Evolutionary conservation across 2,888 invertebrate species (phyloP).

Genomic region (Cheilosia vulpina): DNA sequence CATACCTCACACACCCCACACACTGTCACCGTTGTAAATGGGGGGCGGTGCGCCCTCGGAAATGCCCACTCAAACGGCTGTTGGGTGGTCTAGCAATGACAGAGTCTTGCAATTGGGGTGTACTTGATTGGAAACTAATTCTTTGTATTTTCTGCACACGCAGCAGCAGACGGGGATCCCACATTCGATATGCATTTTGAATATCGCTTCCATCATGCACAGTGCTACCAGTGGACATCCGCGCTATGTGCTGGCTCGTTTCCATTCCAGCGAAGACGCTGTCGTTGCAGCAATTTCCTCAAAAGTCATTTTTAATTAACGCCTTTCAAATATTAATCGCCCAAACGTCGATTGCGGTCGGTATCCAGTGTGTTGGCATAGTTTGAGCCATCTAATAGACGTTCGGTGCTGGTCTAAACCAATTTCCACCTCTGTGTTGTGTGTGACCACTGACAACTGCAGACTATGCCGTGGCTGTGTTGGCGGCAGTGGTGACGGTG

Average conservation of each 20-base stretch:
- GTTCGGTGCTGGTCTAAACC: background rate
- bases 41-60: slow-evolving; percentile 41
- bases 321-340: slow-evolving; percentile 76
- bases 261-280: slow-evolving; percentile 42
- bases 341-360: slow-evolving; percentile 62
- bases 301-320: slow-evolving; percentile 76
- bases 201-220: slow-evolving; percentile 46
- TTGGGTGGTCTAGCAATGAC: slow-evolving; percentile 28
- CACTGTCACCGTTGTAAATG: background rate
- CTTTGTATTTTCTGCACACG: slow-evolving; percentile 34
- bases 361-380: slow-evolving; percentile 34
- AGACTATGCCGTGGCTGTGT: slow-evolving; percentile 36
- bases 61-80: slow-evolving; percentile 54
- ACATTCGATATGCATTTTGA: slow-evolving; percentile 64
- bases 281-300: slow-evolving; percentile 45
- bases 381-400: slow-evolving; percentile 35
- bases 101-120: slow-evolving; percentile 27
- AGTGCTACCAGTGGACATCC: slow-evolving; percentile 12
- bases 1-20: background rate
- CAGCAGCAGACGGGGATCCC: slow-evolving; percentile 53
- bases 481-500: slow-evolving; percentile 21
- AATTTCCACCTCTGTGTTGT: slow-evolving; percentile 11
- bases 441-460: slow-evolving; percentile 43
- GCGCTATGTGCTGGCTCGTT: background rate
- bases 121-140: slow-evolving; percentile 66